Evolutionary conservation across 2,888 invertebrate genomes (phyloP), one percentile per base, ranked within the genome.

Genomic region (Orchesella flavescens): DNA sequence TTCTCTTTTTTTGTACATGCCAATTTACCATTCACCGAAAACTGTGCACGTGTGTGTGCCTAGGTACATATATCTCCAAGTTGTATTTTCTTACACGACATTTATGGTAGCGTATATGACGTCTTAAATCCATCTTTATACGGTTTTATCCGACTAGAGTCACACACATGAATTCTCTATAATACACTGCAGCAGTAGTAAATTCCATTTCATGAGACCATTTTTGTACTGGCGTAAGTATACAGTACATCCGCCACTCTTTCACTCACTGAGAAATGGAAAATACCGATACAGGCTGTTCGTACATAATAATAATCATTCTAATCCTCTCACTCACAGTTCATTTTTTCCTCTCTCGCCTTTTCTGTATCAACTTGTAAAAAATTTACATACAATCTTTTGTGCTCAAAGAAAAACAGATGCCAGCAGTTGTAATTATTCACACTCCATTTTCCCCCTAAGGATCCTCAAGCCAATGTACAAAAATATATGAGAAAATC

Each of bases 271-370:
- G 34, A 34, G 34, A 34, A 34, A 34, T 34, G 34, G 2, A 34
- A 34, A 34, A 34, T 34, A 34, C 34, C 34, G 34, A 34, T 34
- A 7, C 34, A 34, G 34, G 34, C 34, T 34, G 34, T 49, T 49
- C 49, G n/a, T 15, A 63, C 34, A 63, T 63, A 23, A 63, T 63
- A 63, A 63, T 63, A 63, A 34, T 34, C 63, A 63, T 63, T 19
- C 15, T 63, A 23, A 63, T 63, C 63, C 23, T 63, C 23, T 17
- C 34, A 15, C 13, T 34, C 61, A 15, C 19, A 61, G 15, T 13
- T 63, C 7, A 23, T 4, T 17, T 24, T 15, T 12, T 63, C 10
- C n/a, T 49, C 2, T 49, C n/a, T 49, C 2, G 49, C 34, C 34
- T 34, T 34, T 34, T 19, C 59, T 19, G 59, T 19, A 59, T 59